Conservation (phyloP, 37 sponge, comb jelly and placozoan genomes). For the Hexactinellida sp. region DNA sequence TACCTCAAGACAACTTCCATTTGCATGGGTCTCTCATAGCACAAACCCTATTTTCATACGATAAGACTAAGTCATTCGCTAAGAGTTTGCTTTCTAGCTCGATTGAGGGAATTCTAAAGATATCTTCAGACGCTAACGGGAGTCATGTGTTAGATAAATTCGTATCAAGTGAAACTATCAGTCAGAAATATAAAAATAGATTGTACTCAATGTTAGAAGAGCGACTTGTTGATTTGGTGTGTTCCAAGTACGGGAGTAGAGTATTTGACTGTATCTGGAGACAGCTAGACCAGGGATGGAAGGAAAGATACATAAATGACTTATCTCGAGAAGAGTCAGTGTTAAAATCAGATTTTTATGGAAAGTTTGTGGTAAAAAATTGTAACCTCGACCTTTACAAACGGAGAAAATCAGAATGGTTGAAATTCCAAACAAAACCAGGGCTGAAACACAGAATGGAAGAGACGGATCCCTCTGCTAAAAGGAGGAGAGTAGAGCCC, state of each 20-base stretch:
- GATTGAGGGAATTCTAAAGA: not conserved
- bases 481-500: not conserved
- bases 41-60: not conserved
- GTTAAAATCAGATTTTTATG: not conserved
- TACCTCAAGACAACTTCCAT: not conserved
- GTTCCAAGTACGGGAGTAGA: not conserved
- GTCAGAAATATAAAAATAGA: not conserved
- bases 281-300: not conserved
- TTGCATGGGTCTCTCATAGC: conserved; percentile 8
- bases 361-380: not conserved
- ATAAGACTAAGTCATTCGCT: not conserved
- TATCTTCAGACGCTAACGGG: not conserved
- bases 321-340: not conserved
- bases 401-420: not conserved
- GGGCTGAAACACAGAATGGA: not conserved
- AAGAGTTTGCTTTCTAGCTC: not conserved
- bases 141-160: conserved; percentile 15
- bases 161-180: not conserved
- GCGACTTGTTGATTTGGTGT: not conserved
- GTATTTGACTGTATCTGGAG: not conserved
- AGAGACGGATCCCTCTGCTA: not conserved
- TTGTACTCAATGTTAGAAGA: not conserved
- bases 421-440: not conserved
- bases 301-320: not conserved
- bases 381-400: not conserved